Conservation (phyloP, 2,888 invertebrate species). For the Andrena trimmerana region DNA sequence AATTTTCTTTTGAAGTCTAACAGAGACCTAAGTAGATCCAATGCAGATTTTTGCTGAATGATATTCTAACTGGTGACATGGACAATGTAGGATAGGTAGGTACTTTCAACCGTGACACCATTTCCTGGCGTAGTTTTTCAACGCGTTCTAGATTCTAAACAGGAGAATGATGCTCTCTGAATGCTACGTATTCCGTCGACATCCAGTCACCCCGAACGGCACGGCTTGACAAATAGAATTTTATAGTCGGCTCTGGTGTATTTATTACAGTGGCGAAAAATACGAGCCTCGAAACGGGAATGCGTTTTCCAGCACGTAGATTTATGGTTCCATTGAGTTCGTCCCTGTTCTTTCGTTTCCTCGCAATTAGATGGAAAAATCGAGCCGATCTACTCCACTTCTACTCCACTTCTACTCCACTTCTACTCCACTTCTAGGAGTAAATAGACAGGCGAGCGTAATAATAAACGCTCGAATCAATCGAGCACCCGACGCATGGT, state of each 20-base stretch:
- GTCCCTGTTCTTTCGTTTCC: neutral
- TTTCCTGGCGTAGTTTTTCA: constrained; percentile 48
- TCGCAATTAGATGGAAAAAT: neutral
- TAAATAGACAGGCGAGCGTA: too few species aligned
- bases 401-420: too few species aligned
- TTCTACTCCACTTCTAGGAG: too few species aligned
- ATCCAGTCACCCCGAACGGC: constrained; percentile 33
- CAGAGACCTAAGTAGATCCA: neutral
- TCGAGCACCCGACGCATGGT: neutral
- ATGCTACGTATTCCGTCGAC: constrained; percentile 41
- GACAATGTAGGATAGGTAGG: constrained; percentile 20
- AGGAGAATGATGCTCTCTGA: constrained; percentile 35
- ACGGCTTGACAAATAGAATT: constrained; percentile 46
- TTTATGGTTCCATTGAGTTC: constrained; percentile 7
- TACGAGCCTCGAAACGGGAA: constrained; percentile 16
- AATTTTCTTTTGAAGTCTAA: neutral
- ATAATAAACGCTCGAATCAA: neutral
- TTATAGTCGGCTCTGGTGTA: constrained; percentile 39
- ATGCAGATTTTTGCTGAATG: constrained; percentile 20
- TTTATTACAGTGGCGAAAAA: constrained; percentile 45
- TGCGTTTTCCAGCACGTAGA: constrained; percentile 15
- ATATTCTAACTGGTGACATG: constrained; percentile 14
- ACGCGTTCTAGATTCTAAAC: constrained; percentile 55
- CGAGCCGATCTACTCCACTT: too few species aligned
- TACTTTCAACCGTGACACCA: constrained; percentile 56